Percentiles rank a stretch among this genome's conserved stretches.
Conservation (phyloP, 2,888 invertebrate genomes). For the Ochropleura plecta region DNA sequence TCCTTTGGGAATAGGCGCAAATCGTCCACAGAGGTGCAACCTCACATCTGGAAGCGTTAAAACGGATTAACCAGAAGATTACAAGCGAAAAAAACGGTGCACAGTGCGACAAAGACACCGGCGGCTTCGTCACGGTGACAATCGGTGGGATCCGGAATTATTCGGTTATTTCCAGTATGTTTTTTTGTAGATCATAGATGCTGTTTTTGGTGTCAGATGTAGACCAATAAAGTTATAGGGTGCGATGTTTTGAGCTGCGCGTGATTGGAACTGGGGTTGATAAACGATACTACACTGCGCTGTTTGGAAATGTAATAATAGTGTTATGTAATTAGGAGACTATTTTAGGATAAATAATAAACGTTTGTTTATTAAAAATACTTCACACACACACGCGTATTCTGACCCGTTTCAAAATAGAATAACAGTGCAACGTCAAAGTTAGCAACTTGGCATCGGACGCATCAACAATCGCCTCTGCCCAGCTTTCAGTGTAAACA, state of each 20-base stretch:
- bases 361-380: conserved; percentile 22
- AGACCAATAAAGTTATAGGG: conserved; percentile 69
- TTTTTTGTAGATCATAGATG: conserved; percentile 76
- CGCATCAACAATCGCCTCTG: conserved; percentile 87
- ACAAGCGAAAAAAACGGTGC: conserved; percentile 81
- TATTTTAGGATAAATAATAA: conserved; percentile 17
- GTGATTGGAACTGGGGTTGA: conserved; percentile 21
- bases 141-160: conserved; percentile 85
- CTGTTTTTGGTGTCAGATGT: conserved; percentile 75
- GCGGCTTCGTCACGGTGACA: conserved; percentile 86
- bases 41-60: conserved; percentile 89
- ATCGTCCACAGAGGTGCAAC: conserved; percentile 72
- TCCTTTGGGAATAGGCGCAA: conserved; percentile 73
- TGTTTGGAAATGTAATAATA: not conserved
- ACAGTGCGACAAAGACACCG: conserved; percentile 86
- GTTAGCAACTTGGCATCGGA: conserved; percentile 84
- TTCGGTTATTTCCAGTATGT: conserved; percentile 81
- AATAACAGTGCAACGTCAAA: conserved; percentile 80
- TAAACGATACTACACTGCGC: not conserved
- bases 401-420: conserved; percentile 74
- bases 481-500: conserved; percentile 84
- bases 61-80: conserved; percentile 89
- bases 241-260: conserved; percentile 41
- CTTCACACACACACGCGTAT: conserved; percentile 35
- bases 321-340: conserved; percentile 5